phyloP scores from a whole-genome alignment of 2,888 invertebrate genomes.

The Drosophila ustulata region DNA sequence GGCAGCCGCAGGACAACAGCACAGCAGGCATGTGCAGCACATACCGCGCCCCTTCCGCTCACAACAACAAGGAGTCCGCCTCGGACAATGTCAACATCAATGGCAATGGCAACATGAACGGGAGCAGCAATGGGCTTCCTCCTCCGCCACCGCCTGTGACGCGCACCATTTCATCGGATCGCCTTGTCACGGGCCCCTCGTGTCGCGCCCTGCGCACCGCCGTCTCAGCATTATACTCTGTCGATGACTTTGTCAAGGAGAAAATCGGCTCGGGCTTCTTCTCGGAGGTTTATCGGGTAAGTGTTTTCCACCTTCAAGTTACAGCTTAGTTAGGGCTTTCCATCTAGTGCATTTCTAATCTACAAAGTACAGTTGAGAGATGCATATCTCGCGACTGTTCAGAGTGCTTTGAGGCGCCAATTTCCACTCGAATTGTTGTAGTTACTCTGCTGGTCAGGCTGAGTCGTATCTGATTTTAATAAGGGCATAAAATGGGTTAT shows the following conservation, averaged over 20 bases:
- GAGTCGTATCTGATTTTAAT: background rate
- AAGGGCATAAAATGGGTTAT: background rate
- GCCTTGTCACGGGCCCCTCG: constrained; percentile 90
- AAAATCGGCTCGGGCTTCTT: constrained; percentile 98
- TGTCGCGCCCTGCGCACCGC: constrained; percentile 96
- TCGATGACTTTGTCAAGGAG: constrained; percentile 97
- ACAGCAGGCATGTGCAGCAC: constrained; percentile 56
- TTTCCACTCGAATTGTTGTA: background rate
- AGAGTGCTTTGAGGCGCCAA: background rate
- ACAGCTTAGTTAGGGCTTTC: background rate
- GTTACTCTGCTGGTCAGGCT: background rate
- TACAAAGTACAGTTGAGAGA: background rate
- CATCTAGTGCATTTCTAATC: background rate
- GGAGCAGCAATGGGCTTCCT: constrained; percentile 24
- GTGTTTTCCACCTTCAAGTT: constrained; percentile 70
- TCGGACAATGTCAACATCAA: constrained; percentile 6
- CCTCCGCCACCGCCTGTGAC: constrained; percentile 75
- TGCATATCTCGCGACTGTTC: background rate
- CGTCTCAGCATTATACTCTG: constrained; percentile 94
- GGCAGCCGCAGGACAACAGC: constrained; percentile 34
- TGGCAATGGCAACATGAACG: constrained; percentile 23
- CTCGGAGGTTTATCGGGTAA: constrained; percentile 98
- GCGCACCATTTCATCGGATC: constrained; percentile 85
- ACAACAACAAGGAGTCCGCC: constrained; percentile 20
- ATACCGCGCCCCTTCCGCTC: constrained; percentile 24